These are phyloP conservation scores for Acleris literana DNA, from an alignment of 2,888 invertebrate genomes.

Conservation along the genomic window DNA sequence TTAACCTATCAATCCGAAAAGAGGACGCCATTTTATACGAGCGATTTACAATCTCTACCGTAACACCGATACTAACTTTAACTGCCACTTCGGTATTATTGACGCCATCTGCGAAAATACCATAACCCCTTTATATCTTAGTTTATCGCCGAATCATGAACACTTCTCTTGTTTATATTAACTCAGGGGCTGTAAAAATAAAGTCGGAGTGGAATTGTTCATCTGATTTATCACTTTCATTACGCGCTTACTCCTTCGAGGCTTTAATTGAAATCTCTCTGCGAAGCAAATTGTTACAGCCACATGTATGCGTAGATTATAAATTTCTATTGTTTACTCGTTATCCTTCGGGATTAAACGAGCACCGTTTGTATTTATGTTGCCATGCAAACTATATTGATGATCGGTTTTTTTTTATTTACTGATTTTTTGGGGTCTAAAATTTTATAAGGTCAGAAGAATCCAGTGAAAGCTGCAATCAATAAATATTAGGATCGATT, in stretches of 20 bases:
- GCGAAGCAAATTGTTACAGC: constrained; percentile 20
- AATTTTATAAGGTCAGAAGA: too few relatives aligned
- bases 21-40: constrained; percentile 51
- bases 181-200: constrained; percentile 33
- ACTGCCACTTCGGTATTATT: constrained; percentile 67
- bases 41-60: constrained; percentile 65
- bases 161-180: constrained; percentile 35
- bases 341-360: background rate
- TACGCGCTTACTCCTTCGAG: constrained; percentile 39
- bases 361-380: too few relatives aligned
- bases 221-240: constrained; percentile 49
- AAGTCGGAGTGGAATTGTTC: constrained; percentile 28
- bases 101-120: constrained; percentile 56
- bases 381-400: too few relatives aligned
- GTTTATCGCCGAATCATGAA: constrained; percentile 51
- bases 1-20: background rate
- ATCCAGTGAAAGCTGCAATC: too few relatives aligned
- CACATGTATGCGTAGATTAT: constrained; percentile 15
- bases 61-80: constrained; percentile 59
- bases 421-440: too few relatives aligned
- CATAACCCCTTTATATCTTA: constrained; percentile 57
- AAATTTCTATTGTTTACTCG: constrained; percentile 7
- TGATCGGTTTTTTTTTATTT: too few relatives aligned
- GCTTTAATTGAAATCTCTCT: constrained; percentile 46
- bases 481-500: too few relatives aligned